Evolutionary conservation across 2,113 vertebrate species (phyloP).

Genomic region (Gopherus flavomarginatus): DNA sequence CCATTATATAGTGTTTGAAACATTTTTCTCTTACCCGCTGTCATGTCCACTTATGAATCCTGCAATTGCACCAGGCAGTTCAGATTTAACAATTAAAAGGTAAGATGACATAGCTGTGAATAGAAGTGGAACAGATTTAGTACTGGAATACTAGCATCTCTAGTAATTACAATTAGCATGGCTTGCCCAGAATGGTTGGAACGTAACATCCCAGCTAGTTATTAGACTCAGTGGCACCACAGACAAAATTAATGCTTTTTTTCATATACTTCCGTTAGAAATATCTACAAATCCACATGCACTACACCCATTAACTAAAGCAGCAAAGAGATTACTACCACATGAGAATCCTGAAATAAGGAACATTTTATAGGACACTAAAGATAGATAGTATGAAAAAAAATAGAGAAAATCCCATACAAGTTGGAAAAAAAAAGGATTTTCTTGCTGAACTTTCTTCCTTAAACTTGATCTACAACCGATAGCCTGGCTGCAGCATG

Average conservation of each 20-base stretch:
- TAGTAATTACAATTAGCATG: neutral
- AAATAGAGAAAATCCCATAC: neutral
- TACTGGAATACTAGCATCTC: constrained; percentile 21
- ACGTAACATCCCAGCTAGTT: neutral
- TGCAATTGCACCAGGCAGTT: constrained; percentile 90
- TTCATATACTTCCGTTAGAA: constrained; percentile 8
- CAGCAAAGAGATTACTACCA: neutral
- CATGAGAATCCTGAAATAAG: neutral
- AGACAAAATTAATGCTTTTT: neutral
- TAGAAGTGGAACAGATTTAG: constrained; percentile 66
- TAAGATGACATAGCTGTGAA: constrained; percentile 96
- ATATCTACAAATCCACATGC: neutral
- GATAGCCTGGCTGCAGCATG: neutral
- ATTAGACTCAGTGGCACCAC: constrained; percentile 15
- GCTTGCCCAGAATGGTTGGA: neutral
- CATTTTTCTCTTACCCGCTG: constrained; percentile 82
- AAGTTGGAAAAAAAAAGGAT: neutral
- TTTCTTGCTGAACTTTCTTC: neutral
- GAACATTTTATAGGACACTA: neutral
- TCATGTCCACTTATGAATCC: constrained; percentile 81
- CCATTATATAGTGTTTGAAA: neutral
- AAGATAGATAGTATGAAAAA: neutral
- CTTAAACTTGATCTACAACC: neutral
- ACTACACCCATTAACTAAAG: neutral
- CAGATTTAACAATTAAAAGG: constrained; percentile 93